Conservation (phyloP, 2,113 vertebrate species). For the Mobula birostris region DNA sequence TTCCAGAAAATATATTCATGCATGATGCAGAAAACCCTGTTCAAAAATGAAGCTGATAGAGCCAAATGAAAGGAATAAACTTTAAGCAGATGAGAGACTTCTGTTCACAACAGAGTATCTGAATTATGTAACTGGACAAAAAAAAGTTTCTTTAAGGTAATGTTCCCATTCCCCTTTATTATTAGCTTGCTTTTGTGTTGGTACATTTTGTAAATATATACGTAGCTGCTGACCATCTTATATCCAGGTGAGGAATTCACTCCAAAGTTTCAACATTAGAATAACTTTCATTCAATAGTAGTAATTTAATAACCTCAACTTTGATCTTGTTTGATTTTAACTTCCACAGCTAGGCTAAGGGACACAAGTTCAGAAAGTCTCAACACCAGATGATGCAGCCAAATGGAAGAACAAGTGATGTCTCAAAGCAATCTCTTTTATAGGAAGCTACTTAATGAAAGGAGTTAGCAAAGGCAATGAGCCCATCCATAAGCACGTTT, state of each 20-base stretch:
- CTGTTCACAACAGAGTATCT: slow-evolving; percentile 2
- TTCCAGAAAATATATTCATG: not conserved
- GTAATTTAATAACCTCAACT: slow-evolving; percentile 21
- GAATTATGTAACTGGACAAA: slow-evolving; percentile 9
- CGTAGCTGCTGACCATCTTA: slow-evolving; percentile 23
- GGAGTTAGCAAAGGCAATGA: no score
- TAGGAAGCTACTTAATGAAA: not conserved
- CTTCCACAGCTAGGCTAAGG: not conserved
- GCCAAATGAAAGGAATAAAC: not conserved
- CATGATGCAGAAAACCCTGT: not conserved
- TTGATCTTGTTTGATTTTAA: slow-evolving; percentile 4
- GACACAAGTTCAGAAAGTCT: not conserved
- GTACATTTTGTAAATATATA: slow-evolving; percentile 26
- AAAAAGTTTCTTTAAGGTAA: slow-evolving; percentile 22
- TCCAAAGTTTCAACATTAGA: slow-evolving; percentile 11
- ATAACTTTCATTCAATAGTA: slow-evolving; percentile 1
- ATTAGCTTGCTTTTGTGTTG: slow-evolving; percentile 27
- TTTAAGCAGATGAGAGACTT: not conserved
- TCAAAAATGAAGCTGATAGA: not conserved
- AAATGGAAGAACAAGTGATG: not conserved
- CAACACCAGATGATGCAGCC: not conserved
- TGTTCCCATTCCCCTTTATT: slow-evolving; percentile 1
- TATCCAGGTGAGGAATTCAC: not conserved
- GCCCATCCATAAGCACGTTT: no score
- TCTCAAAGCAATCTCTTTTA: not conserved